phyloP scores from a whole-genome alignment of 2,113 vertebrate species.

The Origma solitaria region DNA sequence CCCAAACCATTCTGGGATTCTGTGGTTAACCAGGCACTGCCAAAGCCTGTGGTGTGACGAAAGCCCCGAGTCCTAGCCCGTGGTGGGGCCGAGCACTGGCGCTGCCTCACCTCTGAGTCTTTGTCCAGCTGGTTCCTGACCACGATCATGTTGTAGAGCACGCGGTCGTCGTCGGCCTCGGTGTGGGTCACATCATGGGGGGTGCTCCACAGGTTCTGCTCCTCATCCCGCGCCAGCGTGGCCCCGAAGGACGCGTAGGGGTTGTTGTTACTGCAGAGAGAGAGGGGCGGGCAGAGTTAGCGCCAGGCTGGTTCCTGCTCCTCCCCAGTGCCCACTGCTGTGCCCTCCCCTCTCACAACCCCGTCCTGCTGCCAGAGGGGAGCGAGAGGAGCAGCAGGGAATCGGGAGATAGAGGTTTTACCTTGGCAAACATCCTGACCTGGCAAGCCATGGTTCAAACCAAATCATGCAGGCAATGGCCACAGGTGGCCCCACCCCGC shows the following conservation, averaged over 20 bases:
- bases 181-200: slow-evolving; percentile 64
- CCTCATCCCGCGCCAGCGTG: slow-evolving; percentile 70
- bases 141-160: slow-evolving; percentile 83
- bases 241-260: slow-evolving; percentile 71
- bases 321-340: not conserved
- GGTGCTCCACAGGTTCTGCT: slow-evolving; percentile 73
- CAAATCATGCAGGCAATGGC: not conserved
- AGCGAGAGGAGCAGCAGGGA: not conserved
- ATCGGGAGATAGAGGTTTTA: not conserved
- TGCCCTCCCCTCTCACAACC: not conserved
- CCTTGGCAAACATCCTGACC: not conserved
- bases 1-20: not conserved
- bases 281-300: not conserved
- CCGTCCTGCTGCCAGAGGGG: not conserved
- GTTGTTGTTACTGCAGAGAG: slow-evolving; percentile 56
- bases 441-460: not conserved
- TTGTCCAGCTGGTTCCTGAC: slow-evolving; percentile 81
- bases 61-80: accelerated
- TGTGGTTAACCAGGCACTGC: not conserved
- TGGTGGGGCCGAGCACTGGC: accelerated
- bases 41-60: accelerated
- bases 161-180: slow-evolving; percentile 75
- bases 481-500: not conserved
- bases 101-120: slow-evolving; percentile 77
- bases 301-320: not conserved